phyloP scores from a whole-genome alignment of 2,888 invertebrate species.

The Criorhina ranunculi region DNA sequence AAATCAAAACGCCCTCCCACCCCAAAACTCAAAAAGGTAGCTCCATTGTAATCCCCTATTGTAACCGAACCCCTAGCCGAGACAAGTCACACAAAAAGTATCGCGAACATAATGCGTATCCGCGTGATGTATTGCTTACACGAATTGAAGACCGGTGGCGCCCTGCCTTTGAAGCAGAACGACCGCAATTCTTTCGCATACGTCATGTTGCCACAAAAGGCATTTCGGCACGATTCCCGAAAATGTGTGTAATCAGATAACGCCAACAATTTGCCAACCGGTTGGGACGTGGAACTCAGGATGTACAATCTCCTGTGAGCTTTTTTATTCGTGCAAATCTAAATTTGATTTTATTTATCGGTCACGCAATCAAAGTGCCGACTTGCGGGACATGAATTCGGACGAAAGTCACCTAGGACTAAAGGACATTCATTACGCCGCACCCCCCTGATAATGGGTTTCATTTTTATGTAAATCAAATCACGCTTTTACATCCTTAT shows the following conservation, averaged over 20 bases:
- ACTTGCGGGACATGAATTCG: conserved; percentile 37
- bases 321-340: conserved; percentile 66
- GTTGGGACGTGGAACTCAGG: conserved; percentile 8
- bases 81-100: conserved; percentile 8
- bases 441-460: conserved; percentile 26
- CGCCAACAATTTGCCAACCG: conserved; percentile 66
- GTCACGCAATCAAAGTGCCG: conserved; percentile 68
- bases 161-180: conserved; percentile 34
- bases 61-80: conserved; percentile 1
- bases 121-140: conserved; percentile 43
- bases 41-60: not conserved
- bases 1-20: not conserved
- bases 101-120: conserved; percentile 23
- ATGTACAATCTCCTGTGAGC: conserved; percentile 20
- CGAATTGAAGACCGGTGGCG: conserved; percentile 19
- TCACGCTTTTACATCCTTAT: conserved; percentile 30
- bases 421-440: conserved; percentile 31
- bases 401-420: conserved; percentile 15
- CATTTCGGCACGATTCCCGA: conserved; percentile 6
- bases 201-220: conserved; percentile 49
- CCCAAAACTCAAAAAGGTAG: conserved; percentile 5
- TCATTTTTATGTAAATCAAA: conserved; percentile 65
- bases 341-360: conserved; percentile 73
- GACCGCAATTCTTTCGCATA: conserved; percentile 43
- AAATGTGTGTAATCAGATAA: conserved; percentile 47